Conservation (phyloP, 2,888 invertebrate genomes). For the Leucophenga montana region DNA sequence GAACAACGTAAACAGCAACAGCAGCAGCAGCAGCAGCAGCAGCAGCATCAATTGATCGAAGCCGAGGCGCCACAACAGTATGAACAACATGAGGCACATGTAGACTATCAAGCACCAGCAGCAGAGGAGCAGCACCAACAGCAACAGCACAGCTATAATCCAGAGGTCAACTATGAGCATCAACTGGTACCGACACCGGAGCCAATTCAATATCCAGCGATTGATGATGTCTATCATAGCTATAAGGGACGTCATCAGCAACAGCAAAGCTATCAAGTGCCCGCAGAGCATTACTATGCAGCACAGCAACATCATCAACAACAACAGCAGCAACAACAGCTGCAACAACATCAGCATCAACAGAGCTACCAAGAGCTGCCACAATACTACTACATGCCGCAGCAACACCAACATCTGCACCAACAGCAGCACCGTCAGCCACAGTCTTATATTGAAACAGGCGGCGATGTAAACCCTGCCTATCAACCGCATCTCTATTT, state of each 20-base stretch:
- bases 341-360: constrained; percentile 42
- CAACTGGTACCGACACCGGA: constrained; percentile 53
- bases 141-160: constrained; percentile 48
- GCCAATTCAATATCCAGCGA: constrained; percentile 60
- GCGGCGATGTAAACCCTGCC: constrained; percentile 30
- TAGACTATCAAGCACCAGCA: constrained; percentile 34
- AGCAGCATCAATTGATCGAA: constrained; percentile 39
- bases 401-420: constrained; percentile 41
- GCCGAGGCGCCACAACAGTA: constrained; percentile 37
- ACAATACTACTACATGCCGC: constrained; percentile 63
- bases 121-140: constrained; percentile 31
- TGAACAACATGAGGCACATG: constrained; percentile 40
- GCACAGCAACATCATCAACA: constrained; percentile 48
- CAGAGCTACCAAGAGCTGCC: constrained; percentile 38
- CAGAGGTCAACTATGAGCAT: constrained; percentile 55
- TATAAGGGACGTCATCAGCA: constrained; percentile 64
- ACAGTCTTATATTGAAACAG: constrained; percentile 32
- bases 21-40: constrained; percentile 46
- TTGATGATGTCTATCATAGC: constrained; percentile 68
- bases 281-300: constrained; percentile 20
- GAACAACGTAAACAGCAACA: constrained; percentile 63
- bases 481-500: constrained; percentile 67
- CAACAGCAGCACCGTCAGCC: constrained; percentile 46
- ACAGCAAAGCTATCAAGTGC: constrained; percentile 39
- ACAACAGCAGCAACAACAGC: constrained; percentile 47